Evolutionary conservation across 2,797 vertebrate genomes (phyloP), one percentile per base, ranked within the genome.

Genomic region (Corythornis leucogaster): DNA sequence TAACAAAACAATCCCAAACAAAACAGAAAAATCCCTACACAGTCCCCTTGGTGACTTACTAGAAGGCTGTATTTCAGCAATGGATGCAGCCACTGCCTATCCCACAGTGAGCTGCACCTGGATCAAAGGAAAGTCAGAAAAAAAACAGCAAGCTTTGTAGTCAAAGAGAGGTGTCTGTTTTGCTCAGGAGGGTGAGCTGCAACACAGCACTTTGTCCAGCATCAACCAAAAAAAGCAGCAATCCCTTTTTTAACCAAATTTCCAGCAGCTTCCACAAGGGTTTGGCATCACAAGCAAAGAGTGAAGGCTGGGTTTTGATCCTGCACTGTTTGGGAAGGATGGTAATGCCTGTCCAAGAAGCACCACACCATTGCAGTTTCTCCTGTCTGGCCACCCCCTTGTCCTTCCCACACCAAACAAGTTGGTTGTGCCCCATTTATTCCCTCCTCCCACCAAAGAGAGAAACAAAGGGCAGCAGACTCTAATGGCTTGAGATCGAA

Each of bases 381-480:
- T 33, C 25, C 25, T 58, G 10, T 18, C n/a, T 1, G 0, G 30
- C 4, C 17, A 14, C 67, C 51, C 45, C 68, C 84, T 76, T 30
- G 35, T 61, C 63, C 63, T 88, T 73, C n/a, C 70, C 61, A 20
- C 17, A 24, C 12, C 54, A 14, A 68, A 67, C 38, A 62, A 75
- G 25, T 10, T 0, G 0, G 35, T 31, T 8, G 17, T 74, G 70
- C 40, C 45, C 76, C 35, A 19, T 63, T 90, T 88, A 61, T 84
- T 57, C 48, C 51, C 77, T 88, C 77, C 74, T 89, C 61, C 38
- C 61, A 38, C 16, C 31, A 73, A 50, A 59, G 31, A 66, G 4
- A 64, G 54, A 68, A 92, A 95, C 94, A 94, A 96, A 86, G 70
- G 68, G 55, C 45, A 0, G 57, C 77, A 92, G 77, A 71, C 66